Evolutionary conservation across 1,140 invertebrate species (phyloP), one percentile per base, ranked within the genome.

Genomic region (Thalassaphorura encarpata): DNA sequence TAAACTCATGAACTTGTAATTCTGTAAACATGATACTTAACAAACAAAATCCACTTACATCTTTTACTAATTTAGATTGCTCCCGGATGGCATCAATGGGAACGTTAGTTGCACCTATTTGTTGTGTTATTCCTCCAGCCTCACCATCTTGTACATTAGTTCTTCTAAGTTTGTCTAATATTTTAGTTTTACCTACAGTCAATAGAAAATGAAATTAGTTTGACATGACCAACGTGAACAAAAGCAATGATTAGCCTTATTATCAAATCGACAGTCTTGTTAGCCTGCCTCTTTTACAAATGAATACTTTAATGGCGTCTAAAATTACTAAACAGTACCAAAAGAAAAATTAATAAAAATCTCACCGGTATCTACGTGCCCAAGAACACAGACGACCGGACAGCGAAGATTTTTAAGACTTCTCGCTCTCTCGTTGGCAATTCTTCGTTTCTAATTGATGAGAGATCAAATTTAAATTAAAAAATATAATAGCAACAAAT

Each of bases 101-200:
- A n/a, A 99, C 96, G 76, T 98, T 97, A 3, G 97, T 99, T 18
- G 96, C 96, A 66, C 96, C 96, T 67, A 99, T 99, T 75, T 99
- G 97, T 73, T 99, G 97, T 0, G 97, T 99, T 54, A 99, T 99
- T 62, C 97, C 97, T 60, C 97, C 97, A 27, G 96, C 96, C 76
- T 99, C 97, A 16, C 89, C 89, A 68, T 98, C 95, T 73, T 99
- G 97, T 0, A 99, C 96, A 72, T 97, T 86, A 0, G 90, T 96
- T 36, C 90, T 77, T 27, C 93, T 77, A 31, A 97, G 73, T 73
- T 98, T 99, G 70, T 99, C 97, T 40, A 99, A 72, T 66, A 99
- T 98, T 74, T 99, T 99, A 0, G 97, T 99, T 78, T 99, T 99
- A 1, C 72, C 68, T 66, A 31, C 24, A 61, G 57, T 52, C 48